Base-by-base conservation (phyloP, 2,888 invertebrate species). In the Lagria hirta region DNA sequence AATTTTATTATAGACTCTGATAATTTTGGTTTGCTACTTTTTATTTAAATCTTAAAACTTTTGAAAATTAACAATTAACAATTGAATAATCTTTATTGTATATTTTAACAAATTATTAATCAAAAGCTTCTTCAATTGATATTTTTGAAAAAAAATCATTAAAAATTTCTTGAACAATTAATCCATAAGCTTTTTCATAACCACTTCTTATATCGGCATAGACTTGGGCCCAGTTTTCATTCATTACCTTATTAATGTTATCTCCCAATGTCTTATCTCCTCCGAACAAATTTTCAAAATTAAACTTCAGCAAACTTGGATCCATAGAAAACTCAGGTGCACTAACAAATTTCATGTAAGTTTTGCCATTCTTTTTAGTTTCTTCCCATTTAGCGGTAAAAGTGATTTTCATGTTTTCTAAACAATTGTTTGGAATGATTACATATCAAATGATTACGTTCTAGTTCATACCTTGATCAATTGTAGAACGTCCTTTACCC, bases 281-380 rank as follows among this genome's bases (percentile, higher is more conserved):
- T 15, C 53, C 55, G 12, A 58, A 84, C 0, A 85, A 74, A 62
- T 84, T 84, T n/a, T 80, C 75, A 59, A 84, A 84, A 35, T 78
- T 58, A 47, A 82, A 68, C 2, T 70, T 58, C 1, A 84, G 79
- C 10, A 71, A 70, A 52, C 77, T 70, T 0, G 84, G 84, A 1
- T 73, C 65, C 58, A 84, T 79, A 42, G 75, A 75, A 2, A 84
- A 2, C n/a, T 33, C 22, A 14, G 8, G 4, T 8, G 24, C 4
- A 8, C 4, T 3, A 6, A 2, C n/a, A n/a, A 30, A 30, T n/a
- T 30, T 3, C n/a, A 18, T 17, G 17, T 30, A 10, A 2, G 17
- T 5, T 7, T 30, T 18, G 4, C 11, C 18, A 6, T 18, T 18
- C 13, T 30, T 16, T 17, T 8, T 8, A 2, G 18, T 4, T 17